These are phyloP conservation scores for Caenorhabditis doughertyi DNA, from an alignment of 2,888 invertebrate genomes.

Conservation along the genomic window DNA sequence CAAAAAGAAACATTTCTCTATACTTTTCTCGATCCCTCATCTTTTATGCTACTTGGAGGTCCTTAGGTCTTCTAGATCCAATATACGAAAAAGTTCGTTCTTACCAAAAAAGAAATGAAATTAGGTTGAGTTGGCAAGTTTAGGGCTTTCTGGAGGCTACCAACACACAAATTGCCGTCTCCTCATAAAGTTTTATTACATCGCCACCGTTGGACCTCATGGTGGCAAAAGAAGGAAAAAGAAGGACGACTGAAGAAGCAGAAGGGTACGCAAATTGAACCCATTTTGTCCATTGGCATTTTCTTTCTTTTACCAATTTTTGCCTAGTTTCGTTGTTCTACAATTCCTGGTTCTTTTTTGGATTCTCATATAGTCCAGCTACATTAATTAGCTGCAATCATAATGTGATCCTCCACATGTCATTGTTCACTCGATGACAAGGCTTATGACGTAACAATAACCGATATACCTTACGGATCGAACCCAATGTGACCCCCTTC, in stretches of 20 bases:
- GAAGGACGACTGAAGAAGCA: constrained; percentile 17
- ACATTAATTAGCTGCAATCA: constrained; percentile 42
- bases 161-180: constrained; percentile 43
- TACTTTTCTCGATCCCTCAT: constrained; percentile 25
- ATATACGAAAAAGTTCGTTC: constrained; percentile 25
- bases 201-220: constrained; percentile 33
- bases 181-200: constrained; percentile 62
- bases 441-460: constrained; percentile 48
- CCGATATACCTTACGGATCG: constrained; percentile 13
- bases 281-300: constrained; percentile 33
- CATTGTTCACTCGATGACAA: constrained; percentile 17
- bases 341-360: background rate
- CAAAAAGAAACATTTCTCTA: constrained; percentile 37
- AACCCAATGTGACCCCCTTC: background rate
- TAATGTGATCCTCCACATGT: background rate
- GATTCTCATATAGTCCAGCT: background rate
- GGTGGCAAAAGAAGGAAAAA: constrained; percentile 35
- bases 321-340: background rate
- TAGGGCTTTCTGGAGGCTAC: background rate
- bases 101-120: constrained; percentile 37
- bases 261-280: constrained; percentile 58
- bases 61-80: constrained; percentile 13
- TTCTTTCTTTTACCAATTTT: constrained; percentile 10
- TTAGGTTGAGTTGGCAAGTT: constrained; percentile 42
- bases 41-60: constrained; percentile 6